These are phyloP conservation scores for Pogonocichla stellata DNA, from an alignment of 2,113 vertebrate genomes.

Conservation along the genomic window DNA sequence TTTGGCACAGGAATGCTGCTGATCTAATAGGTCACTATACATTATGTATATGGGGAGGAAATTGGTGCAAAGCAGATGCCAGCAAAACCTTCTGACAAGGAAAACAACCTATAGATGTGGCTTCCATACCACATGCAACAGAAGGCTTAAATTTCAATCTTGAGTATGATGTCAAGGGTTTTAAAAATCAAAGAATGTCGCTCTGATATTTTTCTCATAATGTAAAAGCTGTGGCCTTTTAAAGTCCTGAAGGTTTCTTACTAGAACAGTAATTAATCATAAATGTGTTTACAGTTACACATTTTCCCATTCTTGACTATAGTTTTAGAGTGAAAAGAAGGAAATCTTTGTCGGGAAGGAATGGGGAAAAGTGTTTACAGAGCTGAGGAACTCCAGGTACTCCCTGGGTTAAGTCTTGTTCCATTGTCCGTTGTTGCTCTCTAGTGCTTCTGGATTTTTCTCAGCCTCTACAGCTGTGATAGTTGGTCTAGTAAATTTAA, in stretches of 20 bases:
- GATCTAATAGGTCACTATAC: background rate
- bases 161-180: background rate
- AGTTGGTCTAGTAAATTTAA: background rate
- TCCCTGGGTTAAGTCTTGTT: background rate
- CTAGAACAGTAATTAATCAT: background rate
- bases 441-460: background rate
- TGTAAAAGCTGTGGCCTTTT: background rate
- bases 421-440: background rate
- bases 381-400: background rate
- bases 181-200: background rate
- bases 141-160: background rate
- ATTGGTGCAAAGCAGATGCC: background rate
- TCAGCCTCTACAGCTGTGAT: background rate
- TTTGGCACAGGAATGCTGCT: background rate
- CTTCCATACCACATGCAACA: background rate
- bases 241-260: background rate
- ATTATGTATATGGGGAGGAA: background rate
- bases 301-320: background rate
- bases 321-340: background rate
- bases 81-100: background rate
- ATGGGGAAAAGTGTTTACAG: background rate
- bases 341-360: background rate
- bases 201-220: background rate
- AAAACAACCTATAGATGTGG: rapidly evolving
- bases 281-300: background rate